Conservation (phyloP, 1,140 invertebrate species). For the Calephelis virginiensis region DNA sequence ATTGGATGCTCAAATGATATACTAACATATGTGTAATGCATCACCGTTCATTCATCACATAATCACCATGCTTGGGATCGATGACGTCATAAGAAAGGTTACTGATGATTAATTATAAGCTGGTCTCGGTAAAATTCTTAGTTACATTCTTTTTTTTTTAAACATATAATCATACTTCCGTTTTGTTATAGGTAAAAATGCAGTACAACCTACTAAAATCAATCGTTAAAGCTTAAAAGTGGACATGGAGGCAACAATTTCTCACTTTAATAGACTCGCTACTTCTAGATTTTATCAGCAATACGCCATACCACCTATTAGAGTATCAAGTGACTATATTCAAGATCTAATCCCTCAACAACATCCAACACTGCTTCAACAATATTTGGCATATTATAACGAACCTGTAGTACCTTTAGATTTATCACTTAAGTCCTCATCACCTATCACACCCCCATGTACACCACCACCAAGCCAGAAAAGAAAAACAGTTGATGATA, state of each 20-base stretch:
- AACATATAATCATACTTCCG: too few species aligned
- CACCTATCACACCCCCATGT: constrained; percentile 81
- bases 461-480: constrained; percentile 79
- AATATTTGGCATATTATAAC: constrained; percentile 72
- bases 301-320: constrained; percentile 57
- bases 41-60: too few species aligned
- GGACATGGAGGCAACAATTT: constrained; percentile 66
- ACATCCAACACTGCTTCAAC: constrained; percentile 64
- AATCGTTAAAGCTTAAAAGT: constrained; percentile 22
- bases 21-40: too few species aligned
- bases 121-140: too few species aligned
- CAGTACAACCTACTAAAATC: constrained; percentile 18
- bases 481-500: constrained; percentile 68
- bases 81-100: too few species aligned
- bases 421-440: constrained; percentile 75
- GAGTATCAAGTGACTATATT: constrained; percentile 60
- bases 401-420: constrained; percentile 79
- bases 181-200: constrained; percentile 47
- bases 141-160: too few species aligned
- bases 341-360: constrained; percentile 66
- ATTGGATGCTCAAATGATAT: too few species aligned
- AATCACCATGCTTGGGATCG: too few species aligned
- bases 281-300: constrained; percentile 67
- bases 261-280: constrained; percentile 61
- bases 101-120: too few species aligned